These are phyloP conservation scores for Chionodraco myersi DNA, from an alignment of 2,113 vertebrate genomes.

Conservation along the genomic window DNA sequence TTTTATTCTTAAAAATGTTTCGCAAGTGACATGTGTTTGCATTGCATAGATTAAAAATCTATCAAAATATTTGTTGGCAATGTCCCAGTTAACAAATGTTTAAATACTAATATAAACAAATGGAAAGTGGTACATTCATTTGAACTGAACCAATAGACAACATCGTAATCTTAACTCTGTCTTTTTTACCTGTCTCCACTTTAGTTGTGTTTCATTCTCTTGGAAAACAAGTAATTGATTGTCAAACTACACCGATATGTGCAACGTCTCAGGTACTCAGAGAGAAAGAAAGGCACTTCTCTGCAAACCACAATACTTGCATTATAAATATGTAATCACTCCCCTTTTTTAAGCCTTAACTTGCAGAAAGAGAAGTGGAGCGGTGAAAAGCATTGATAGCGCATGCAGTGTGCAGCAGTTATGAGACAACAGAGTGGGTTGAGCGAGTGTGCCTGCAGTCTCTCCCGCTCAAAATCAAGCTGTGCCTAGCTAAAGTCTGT, in stretches of 20 bases:
- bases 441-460: constrained; percentile 60
- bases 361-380: constrained; percentile 73
- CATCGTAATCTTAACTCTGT: background rate
- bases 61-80: background rate
- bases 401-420: constrained; percentile 59
- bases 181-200: background rate
- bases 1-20: constrained; percentile 24
- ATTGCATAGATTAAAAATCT: background rate
- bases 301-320: constrained; percentile 50
- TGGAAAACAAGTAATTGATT: constrained; percentile 15
- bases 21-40: constrained; percentile 28
- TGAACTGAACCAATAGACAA: constrained; percentile 16
- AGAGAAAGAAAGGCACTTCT: constrained; percentile 43
- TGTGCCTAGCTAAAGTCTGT: constrained; percentile 61
- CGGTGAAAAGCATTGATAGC: constrained; percentile 53
- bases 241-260: constrained; percentile 5
- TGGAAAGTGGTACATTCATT: constrained; percentile 7
- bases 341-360: constrained; percentile 73
- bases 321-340: constrained; percentile 76
- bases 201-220: background rate
- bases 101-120: constrained; percentile 54
- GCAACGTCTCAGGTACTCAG: background rate
- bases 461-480: constrained; percentile 72
- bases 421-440: constrained; percentile 64
- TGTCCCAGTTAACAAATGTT: constrained; percentile 10